Conservation (phyloP, 2,113 vertebrate genomes). For the Oryctolagus cuniculus region mOryCun1.1 NC_091453.1:103026501-103027000, state of each 20-base stretch:
- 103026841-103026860: constrained; percentile 77
- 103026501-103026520: constrained; percentile 61
- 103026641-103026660: constrained; percentile 55
- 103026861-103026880: constrained; percentile 54
- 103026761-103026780: constrained; percentile 52
- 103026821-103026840: constrained; percentile 65
- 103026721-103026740: constrained; percentile 17
- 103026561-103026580: constrained; percentile 70
- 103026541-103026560: constrained; percentile 34
- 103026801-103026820: constrained; percentile 40
- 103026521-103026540: constrained; percentile 50
- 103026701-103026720: constrained; percentile 47
- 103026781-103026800: constrained; percentile 63
- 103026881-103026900: constrained; percentile 69
- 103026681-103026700: constrained; percentile 65
- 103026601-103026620: constrained; percentile 14
- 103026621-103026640: constrained; percentile 51
- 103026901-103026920: constrained; percentile 66
- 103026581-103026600: constrained; percentile 45
- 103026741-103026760: constrained; percentile 39
- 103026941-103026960: constrained; percentile 61
- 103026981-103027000: constrained; percentile 22
- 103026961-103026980: constrained; percentile 73
- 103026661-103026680: constrained; percentile 48
- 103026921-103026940: constrained; percentile 59